A percentile compares a stretch with the other conserved stretches of the same genome.
Evolutionary conservation across 2,113 vertebrate genomes (phyloP).

Genomic region (Crocuta crocuta): DNA sequence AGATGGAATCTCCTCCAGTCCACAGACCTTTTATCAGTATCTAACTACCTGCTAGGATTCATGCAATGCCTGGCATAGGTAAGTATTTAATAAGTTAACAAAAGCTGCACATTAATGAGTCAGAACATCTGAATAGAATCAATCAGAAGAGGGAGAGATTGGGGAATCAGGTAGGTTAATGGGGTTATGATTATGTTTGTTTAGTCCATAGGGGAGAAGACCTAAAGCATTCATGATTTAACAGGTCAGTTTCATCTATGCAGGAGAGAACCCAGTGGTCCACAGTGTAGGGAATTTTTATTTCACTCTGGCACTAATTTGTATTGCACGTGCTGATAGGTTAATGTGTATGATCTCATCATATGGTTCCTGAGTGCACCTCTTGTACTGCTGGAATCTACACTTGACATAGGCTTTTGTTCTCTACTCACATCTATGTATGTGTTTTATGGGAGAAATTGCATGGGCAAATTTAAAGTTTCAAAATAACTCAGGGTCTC

Average conservation of each 20-base stretch:
- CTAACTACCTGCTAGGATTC: not conserved
- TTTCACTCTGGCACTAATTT: not conserved
- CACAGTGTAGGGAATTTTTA: not conserved
- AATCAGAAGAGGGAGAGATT: not conserved
- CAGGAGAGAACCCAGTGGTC: not conserved
- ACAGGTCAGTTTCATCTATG: not conserved
- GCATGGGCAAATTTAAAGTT: not conserved
- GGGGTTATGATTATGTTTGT: not conserved
- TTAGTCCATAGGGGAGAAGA: not conserved
- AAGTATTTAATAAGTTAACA: not conserved
- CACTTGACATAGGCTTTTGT: not conserved
- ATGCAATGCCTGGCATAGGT: not conserved
- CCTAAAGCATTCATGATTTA: not conserved
- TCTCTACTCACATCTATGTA: not conserved
- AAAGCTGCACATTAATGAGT: not conserved
- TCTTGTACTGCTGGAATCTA: not conserved
- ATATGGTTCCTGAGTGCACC: not conserved
- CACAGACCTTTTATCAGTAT: not conserved
- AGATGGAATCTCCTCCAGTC: not conserved
- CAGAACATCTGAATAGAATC: not conserved
- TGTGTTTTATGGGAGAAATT: slow-evolving; percentile 1
- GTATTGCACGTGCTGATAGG: not conserved
- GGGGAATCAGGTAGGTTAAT: not conserved
- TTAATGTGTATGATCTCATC: not conserved
- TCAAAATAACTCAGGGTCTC: not conserved